phyloP scores from a whole-genome alignment of 2,888 invertebrate species.

The Melanotus villosus region DNA sequence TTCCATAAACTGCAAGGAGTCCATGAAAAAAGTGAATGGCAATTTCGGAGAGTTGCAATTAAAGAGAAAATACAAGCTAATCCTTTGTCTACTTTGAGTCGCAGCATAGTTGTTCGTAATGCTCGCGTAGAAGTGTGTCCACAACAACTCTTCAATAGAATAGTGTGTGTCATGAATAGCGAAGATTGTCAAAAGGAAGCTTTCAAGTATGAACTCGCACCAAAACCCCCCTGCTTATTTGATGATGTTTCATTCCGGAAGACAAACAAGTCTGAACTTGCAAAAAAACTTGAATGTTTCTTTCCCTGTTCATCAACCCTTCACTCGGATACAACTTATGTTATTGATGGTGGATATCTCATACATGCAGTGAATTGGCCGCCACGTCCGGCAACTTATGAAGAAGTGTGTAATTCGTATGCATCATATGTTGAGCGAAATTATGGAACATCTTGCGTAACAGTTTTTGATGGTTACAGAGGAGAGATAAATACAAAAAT shows the following conservation, averaged over 20 bases:
- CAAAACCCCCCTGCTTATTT: neutral
- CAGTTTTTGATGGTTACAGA: no score
- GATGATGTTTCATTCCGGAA: no score
- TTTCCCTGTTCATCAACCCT: constrained; percentile 4
- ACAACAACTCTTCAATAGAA: constrained; percentile 11
- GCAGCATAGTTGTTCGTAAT: constrained; percentile 9
- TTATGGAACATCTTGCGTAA: constrained; percentile 5
- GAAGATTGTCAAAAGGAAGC: no score
- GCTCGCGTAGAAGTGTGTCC: constrained; percentile 4
- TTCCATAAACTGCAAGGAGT: constrained; percentile 2
- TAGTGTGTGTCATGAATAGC: constrained; percentile 3
- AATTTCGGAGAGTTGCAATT: no score
- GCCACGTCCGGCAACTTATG: constrained; percentile 6
- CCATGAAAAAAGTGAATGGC: no score
- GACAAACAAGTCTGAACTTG: no score
- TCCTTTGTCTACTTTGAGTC: neutral
- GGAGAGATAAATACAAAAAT: no score
- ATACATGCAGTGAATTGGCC: constrained; percentile 10
- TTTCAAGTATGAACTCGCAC: constrained; percentile 5
- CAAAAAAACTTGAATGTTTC: constrained; percentile 4
- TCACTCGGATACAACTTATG: no score
- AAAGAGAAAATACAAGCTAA: neutral
- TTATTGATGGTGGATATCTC: constrained; percentile 15
- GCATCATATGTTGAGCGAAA: constrained; percentile 3
- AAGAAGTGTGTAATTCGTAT: no score